These are phyloP conservation scores for Ectemnius lituratus DNA, from an alignment of 2,888 invertebrate species.

Conservation along the genomic window DNA sequence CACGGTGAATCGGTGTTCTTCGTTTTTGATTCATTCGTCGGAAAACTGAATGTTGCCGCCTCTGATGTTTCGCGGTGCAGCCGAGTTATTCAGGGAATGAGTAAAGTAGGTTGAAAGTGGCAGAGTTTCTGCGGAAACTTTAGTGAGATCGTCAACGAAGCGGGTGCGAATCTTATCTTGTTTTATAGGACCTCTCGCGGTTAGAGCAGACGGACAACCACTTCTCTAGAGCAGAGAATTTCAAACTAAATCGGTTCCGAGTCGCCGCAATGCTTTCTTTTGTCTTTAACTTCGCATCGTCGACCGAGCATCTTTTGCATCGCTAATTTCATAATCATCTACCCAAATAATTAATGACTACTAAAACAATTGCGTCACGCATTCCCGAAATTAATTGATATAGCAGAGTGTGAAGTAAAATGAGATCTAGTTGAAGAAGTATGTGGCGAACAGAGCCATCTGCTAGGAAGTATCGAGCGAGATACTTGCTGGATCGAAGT, in stretches of 20 bases:
- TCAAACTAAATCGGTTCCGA: constrained; percentile 57
- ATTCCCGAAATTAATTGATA: too few species aligned
- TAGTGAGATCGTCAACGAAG: constrained; percentile 41
- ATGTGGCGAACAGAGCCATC: constrained; percentile 20
- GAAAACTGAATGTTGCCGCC: too few species aligned
- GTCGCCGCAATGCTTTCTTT: constrained; percentile 48
- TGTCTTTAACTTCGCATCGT: constrained; percentile 24
- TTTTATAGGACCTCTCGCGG: constrained; percentile 42
- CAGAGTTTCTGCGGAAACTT: constrained; percentile 34
- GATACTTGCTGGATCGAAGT: constrained; percentile 47
- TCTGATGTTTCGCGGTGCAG: too few species aligned
- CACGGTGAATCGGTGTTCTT: too few species aligned
- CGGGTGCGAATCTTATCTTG: constrained; percentile 38
- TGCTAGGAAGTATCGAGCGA: constrained; percentile 28
- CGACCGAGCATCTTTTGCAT: constrained; percentile 22
- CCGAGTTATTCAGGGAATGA: too few species aligned
- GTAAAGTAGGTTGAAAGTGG: constrained; percentile 24
- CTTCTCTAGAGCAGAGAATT: constrained; percentile 48
- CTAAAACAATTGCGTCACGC: constrained; percentile 40
- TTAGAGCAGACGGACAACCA: constrained; percentile 32
- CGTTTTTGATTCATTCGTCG: too few species aligned
- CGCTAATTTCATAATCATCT: constrained; percentile 48
- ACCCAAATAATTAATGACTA: constrained; percentile 50
- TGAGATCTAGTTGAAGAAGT: too few species aligned
- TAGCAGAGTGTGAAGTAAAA: too few species aligned